These are phyloP conservation scores for Ferdinandea cuprea DNA, from an alignment of 2,888 invertebrate species.

Conservation along the genomic window DNA sequence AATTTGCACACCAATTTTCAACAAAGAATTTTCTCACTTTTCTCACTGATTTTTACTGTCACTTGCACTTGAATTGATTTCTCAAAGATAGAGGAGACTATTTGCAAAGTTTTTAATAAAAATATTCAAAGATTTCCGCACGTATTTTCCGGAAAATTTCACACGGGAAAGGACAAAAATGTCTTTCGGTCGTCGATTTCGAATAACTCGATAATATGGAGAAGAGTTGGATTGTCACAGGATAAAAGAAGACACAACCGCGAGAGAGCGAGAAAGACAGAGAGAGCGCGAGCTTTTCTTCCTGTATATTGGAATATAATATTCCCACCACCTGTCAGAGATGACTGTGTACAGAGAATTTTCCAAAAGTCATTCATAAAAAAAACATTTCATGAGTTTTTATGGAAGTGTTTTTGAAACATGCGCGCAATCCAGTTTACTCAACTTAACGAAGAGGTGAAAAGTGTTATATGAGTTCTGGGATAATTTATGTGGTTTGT, in stretches of 20 bases:
- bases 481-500: background rate
- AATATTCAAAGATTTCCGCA: slow-evolving; percentile 44
- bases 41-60: slow-evolving; percentile 40
- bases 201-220: slow-evolving; percentile 73
- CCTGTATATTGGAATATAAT: slow-evolving; percentile 55
- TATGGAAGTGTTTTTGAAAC: slow-evolving; percentile 29
- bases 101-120: slow-evolving; percentile 2
- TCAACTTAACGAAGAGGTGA: slow-evolving; percentile 48
- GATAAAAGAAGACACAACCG: slow-evolving; percentile 42
- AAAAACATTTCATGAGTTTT: slow-evolving; percentile 40
- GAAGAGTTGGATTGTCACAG: slow-evolving; percentile 55
- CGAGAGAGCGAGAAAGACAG: slow-evolving; percentile 16
- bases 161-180: slow-evolving; percentile 67
- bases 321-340: slow-evolving; percentile 73
- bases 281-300: slow-evolving; percentile 52
- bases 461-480: background rate
- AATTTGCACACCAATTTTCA: slow-evolving; percentile 42
- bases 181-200: slow-evolving; percentile 61
- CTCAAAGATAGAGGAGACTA: background rate
- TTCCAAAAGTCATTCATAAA: slow-evolving; percentile 71
- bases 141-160: slow-evolving; percentile 70
- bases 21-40: slow-evolving; percentile 45
- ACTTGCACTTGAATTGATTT: slow-evolving; percentile 23
- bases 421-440: slow-evolving; percentile 29
- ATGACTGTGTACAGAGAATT: slow-evolving; percentile 60